Evolutionary conservation across 2,113 vertebrate species (phyloP), one percentile per base, ranked within the genome.

Genomic region (Machaerirhynchus nigripectus): DNA sequence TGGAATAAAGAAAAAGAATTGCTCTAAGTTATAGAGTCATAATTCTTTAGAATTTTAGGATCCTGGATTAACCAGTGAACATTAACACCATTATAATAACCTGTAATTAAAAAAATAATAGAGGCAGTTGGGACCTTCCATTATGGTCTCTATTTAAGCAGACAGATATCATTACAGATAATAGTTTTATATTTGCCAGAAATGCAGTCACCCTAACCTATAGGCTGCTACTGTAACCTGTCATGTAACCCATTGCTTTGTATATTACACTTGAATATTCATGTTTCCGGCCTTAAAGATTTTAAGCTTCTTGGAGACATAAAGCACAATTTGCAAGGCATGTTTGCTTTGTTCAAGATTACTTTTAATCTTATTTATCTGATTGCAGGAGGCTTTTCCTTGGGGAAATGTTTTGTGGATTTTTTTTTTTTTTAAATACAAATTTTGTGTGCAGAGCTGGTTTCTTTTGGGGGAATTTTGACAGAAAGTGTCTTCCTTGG

Each of bases 401-500:
- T 95, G 89, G 89, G 95, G 55, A 96, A 96, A 6, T 19, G 37
- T 53, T 84, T 64, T 87, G 33, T 50, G 26, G 17, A 10, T 30
- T 39, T 22, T 60, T 20, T 57, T 40, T 61, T 28, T 68, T 80
- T 84, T 87, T 67, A 5, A 79, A 85, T 59, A 97, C 79, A 93
- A 71, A 96, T 97, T 95, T 97, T 95, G 61, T 95, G 84, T 96
- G 93, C 93, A 86, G 96, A 96, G 94, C 90, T 84, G 85, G 91
- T 95, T 98, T 97, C 97, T 98, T 98, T 96, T 95, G 97, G 98
- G 97, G 97, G 90, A 96, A 97, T 98, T 98, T 98, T 99, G 99
- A 99, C 98, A 98, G 98, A 97, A 98, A 98, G 98, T 97, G 96
- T 97, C 98, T 98, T 99, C 98, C 98, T 98, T 98, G 89, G 98